Percentiles rank a stretch among this genome's conserved stretches.
Conservation (phyloP, 2,888 invertebrate genomes). For the Drosophila borborema region DNA sequence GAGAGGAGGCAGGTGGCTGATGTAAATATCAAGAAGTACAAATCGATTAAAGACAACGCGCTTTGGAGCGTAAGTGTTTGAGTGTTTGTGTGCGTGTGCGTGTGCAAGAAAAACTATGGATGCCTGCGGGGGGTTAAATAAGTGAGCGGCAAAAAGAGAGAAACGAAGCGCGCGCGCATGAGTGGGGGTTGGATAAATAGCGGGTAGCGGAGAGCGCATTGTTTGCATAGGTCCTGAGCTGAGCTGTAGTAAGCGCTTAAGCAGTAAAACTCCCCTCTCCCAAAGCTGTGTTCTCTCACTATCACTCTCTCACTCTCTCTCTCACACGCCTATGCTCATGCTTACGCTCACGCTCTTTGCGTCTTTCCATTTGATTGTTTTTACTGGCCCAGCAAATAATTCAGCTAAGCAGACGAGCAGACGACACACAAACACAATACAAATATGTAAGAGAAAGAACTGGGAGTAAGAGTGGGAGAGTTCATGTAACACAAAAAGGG, state of each 20-base stretch:
- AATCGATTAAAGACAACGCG: constrained; percentile 80
- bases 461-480: constrained; percentile 35
- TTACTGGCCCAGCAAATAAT: constrained; percentile 73
- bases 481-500: constrained; percentile 66
- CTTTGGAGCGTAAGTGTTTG: constrained; percentile 52
- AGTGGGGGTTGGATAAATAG: constrained; percentile 54
- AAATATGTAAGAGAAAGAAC: constrained; percentile 26
- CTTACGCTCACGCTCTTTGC: constrained; percentile 20
- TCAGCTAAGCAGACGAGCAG: constrained; percentile 62
- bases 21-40: constrained; percentile 79
- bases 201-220: constrained; percentile 31
- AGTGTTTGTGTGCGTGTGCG: constrained; percentile 15
- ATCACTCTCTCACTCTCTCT: constrained; percentile 22
- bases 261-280: constrained; percentile 31
- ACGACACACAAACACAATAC: constrained; percentile 51
- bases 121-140: constrained; percentile 55
- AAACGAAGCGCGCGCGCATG: constrained; percentile 61
- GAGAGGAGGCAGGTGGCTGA: constrained; percentile 39
- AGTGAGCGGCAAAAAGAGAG: constrained; percentile 39
- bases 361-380: constrained; percentile 62
- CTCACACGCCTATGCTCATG: not conserved
- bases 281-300: constrained; percentile 25
- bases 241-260: constrained; percentile 69
- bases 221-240: constrained; percentile 77
- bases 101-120: constrained; percentile 52